Percentiles rank a stretch among this genome's conserved stretches.
Conservation (phyloP, 1,140 invertebrate genomes). For the Polypedilum vanderplanki region DNA sequence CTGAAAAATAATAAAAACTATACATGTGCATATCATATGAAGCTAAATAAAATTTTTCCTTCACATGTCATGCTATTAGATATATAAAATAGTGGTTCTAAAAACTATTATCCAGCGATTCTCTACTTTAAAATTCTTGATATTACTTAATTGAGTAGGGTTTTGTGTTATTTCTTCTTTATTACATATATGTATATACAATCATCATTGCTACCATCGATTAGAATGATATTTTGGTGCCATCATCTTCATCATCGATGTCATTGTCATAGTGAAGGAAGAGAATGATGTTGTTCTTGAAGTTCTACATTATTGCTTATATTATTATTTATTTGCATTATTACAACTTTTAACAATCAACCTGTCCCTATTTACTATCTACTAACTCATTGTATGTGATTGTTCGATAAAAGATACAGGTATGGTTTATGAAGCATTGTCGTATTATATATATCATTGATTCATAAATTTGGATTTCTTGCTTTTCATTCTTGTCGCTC, state of each 20-base stretch:
- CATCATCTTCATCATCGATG: neutral
- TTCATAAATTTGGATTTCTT: no score
- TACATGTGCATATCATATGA: neutral
- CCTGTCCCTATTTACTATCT: neutral
- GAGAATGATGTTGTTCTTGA: constrained; percentile 12
- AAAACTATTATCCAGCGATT: no score
- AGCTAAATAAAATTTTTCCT: neutral
- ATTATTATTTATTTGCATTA: neutral
- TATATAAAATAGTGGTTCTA: no score
- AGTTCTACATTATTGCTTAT: neutral
- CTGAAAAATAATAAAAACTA: neutral
- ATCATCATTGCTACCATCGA: neutral
- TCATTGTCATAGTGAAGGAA: neutral
- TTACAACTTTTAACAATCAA: neutral
- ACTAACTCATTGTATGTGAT: neutral
- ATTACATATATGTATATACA: neutral
- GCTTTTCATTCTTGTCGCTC: no score
- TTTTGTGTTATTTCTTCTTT: neutral
- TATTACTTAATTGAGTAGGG: neutral
- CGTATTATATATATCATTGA: no score
- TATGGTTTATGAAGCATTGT: neutral
- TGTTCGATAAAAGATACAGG: neutral
- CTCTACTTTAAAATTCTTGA: neutral
- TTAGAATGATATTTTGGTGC: neutral
- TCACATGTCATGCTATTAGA: neutral